Evolutionary conservation across 2,888 invertebrate species (phyloP), one percentile per base, ranked within the genome.

Genomic region (Tinea trinotella): DNA sequence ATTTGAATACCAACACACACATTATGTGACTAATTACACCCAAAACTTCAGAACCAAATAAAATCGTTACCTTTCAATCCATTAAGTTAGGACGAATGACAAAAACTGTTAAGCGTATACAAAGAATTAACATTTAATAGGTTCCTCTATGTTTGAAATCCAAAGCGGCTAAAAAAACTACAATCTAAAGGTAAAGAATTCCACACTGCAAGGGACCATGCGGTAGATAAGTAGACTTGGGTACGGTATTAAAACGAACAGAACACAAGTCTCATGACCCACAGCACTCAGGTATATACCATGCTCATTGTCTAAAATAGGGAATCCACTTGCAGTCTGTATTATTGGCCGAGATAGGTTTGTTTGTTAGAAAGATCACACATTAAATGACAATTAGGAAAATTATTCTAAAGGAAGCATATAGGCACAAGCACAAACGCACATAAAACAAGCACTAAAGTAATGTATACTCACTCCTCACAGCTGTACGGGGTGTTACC

Each of bases 1-100:
- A 90, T 90, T 90, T 90, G 90, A 90, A 90, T 90, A 90, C 90
- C 90, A 90, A 90, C 90, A 90, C 90, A 89, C 84, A 84, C 82
- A 19, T 53, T 36, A 34, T 76, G 73, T 79, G 67, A 52, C 15
- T 52, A 74, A 75, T 76, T 70, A 53, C 74, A 79, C 77, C 78
- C 44, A 77, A 75, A 81, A 80, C 79, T 76, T 73, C 82, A 83
- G 71, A 79, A 82, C 80, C 82, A 84, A 81, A 75, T 75, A 76
- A 83, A 84, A 80, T 74, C 74, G 79, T 85, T 84, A 84, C 85
- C 84, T 85, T 82, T 74, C 80, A 85, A 83, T 85, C 85, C 85
- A 85, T 76, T 80, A 79, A 70, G 78, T 82, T 70, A 70, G 79
- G 82, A 77, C 76, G 75, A 76, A 50, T 50, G 50, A 78, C 84